A percentile compares a stretch with the other conserved stretches of the same genome.
phyloP scores from a whole-genome alignment of 2,888 invertebrate species.

The Rambutsinella grinnellia region DNA sequence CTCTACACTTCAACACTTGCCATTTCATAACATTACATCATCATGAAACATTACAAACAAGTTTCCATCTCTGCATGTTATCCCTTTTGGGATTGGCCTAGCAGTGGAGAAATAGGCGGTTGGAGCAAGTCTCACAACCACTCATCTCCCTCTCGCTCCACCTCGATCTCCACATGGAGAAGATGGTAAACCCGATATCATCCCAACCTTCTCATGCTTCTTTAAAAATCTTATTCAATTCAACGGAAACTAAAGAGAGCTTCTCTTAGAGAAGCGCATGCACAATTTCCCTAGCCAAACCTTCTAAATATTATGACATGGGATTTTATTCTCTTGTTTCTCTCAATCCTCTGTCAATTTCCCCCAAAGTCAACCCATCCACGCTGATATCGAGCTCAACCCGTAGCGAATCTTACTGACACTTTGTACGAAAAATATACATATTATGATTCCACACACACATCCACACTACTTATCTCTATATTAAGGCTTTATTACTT shows the following conservation, averaged over 20 bases:
- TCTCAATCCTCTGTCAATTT: conserved; percentile 13
- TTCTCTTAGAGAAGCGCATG: no score
- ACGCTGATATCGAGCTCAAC: conserved; percentile 52
- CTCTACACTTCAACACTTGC: conserved; percentile 18
- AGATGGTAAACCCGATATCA: conserved; percentile 35
- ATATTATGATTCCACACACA: background rate
- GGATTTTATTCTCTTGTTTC: no score
- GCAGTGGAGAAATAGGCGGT: conserved; percentile 39
- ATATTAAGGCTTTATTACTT: conserved; percentile 50
- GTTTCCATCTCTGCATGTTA: conserved; percentile 21
- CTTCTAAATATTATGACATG: no score
- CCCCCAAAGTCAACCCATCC: conserved; percentile 38
- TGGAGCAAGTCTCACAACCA: conserved; percentile 14
- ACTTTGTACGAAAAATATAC: conserved; percentile 51
- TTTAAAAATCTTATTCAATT: no score
- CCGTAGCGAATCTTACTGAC: conserved; percentile 67
- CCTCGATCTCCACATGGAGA: conserved; percentile 33
- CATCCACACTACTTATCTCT: conserved; percentile 16
- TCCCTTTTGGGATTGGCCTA: conserved; percentile 20
- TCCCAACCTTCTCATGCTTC: conserved; percentile 45
- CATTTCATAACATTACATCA: background rate
- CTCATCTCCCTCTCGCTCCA: conserved; percentile 13
- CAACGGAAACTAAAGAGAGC: no score
- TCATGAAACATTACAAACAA: background rate
- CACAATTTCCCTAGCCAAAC: no score